Evolutionary conservation across 2,113 vertebrate species (phyloP).

Genomic region (Symphodus melops): DNA sequence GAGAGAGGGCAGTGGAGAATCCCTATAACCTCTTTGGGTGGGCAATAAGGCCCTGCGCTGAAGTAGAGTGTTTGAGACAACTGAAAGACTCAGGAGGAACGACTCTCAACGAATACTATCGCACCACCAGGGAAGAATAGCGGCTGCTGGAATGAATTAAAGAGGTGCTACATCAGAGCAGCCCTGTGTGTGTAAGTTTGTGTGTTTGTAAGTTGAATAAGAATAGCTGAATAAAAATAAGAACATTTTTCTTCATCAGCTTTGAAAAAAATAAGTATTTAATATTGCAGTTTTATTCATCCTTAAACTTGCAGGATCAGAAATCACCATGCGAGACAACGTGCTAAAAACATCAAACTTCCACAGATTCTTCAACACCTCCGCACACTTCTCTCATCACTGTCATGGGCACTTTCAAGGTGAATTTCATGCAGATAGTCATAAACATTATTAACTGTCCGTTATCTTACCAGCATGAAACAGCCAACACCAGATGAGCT

Average conservation of each 20-base stretch:
- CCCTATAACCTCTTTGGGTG: constrained; percentile 88
- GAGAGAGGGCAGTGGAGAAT: constrained; percentile 81
- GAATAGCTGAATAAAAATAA: background rate
- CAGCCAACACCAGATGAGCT: constrained; percentile 53
- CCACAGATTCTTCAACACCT: background rate
- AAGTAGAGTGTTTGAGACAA: constrained; percentile 83
- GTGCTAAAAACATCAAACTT: constrained; percentile 12
- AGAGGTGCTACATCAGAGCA: constrained; percentile 58
- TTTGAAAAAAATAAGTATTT: background rate
- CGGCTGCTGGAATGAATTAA: constrained; percentile 68
- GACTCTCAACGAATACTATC: constrained; percentile 71
- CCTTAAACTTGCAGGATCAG: background rate
- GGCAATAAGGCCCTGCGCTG: constrained; percentile 83
- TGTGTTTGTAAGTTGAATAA: constrained; percentile 3
- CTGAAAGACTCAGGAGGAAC: constrained; percentile 77
- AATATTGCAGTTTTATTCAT: background rate
- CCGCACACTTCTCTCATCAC: background rate
- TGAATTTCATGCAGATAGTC: constrained; percentile 50
- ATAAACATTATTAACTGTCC: constrained; percentile 50
- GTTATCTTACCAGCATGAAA: constrained; percentile 38
- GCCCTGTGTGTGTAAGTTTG: constrained; percentile 9
- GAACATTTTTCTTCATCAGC: background rate
- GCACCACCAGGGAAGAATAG: constrained; percentile 69
- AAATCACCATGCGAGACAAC: background rate
- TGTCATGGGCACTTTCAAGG: constrained; percentile 19